Base-by-base conservation (phyloP, 2,797 vertebrate species). In the Mycteria americana region DNA sequence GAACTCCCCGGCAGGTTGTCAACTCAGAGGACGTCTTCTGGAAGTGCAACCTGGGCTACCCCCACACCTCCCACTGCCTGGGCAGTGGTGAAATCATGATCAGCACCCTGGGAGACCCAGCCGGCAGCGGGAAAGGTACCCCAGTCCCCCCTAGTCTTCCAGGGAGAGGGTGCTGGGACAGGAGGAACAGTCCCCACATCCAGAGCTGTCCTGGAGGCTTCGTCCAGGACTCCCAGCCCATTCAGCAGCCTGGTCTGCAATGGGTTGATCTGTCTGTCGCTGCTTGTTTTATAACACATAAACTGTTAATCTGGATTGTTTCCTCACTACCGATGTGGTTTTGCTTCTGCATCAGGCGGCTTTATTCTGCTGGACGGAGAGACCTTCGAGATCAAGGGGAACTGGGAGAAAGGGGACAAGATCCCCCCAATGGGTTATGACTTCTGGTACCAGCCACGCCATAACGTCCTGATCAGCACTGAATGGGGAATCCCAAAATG, bases 391-490 rank as follows among this genome's bases (percentile, higher is more conserved):
- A 98, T 99, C 60, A 97, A 99, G 11, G 99, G 99, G 5, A 99
- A 99, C 31, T 99, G 99, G 99, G 99, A 99, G 94, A 97, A 70
- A 18, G 98, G 98, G 2, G 98, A 98, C 6, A 97, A 99, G 7
- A 94, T 96, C 0, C 98, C 98, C 0, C 97, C 98, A 0, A 98
- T 99, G 33, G 99, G 99, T 43, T 99, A 99, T 2, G 99, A 99
- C 96, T 99, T 99, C 98, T 99, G 99, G 99, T 99, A 99, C 97
- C 99, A 99, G 77, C 99, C 99, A 0, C 98, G 98, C 25, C 99
- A 99, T 95, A 99, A 99, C 0, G 99, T 99, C 95, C 98, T 99
- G 98, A 98, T 99, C 91, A 99, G 99, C 98, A 98, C 98, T 0
- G 99, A 99, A 28, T 99, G 99, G 99, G 99, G 98, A 0, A 95